Evolutionary conservation across 2,888 invertebrate species (phyloP), one percentile per base, ranked within the genome.

Genomic region (Caenorhabditis doughertyi): DNA sequence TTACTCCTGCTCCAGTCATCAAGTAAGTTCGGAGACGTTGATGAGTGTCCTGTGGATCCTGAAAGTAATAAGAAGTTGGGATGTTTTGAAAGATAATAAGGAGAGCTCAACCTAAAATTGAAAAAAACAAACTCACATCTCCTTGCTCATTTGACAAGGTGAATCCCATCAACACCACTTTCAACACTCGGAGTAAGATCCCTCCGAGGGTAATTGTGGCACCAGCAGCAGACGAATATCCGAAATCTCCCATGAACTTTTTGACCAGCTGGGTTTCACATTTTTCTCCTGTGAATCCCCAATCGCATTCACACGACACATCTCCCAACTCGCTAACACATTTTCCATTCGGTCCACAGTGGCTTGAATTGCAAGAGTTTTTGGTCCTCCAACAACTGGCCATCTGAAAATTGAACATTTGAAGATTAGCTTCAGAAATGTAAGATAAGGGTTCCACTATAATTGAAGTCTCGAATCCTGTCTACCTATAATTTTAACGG

Each of bases 331-430:
- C 23, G 27, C 39, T 51, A 9, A 32, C 13, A 13, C 72, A 72
- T 9, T 16, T 42, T 7, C 72, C 72, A 39, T 72, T 29, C 9
- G 16, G 35, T 11, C 72, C 72, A 42, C 72, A 72, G 21, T 8
- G n/a, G 3, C 9, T 27, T 3, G 47, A 29, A 16, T 8, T 27
- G 27, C 72, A 72, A 0, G 3, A 1, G 23, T 72, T 60, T 0
- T 27, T 9, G 1, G 72, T 62, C 8, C 39, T n/a, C 39, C 27
- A 39, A n/a, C 72, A 72, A 0, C 11, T 21, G 13, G 49, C 32
- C 72, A 72, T 72, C 58, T 60, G 58, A 9, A 56, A 56, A 7
- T 2, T 3, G 49, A n/a, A 3, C 9, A 5, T 7, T 35, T 35
- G 5, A 53, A 9, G 18, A 11, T 3, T 3, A 13, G 27, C 1